Conservation (phyloP, 2,888 invertebrate genomes). For the Caenorhabditis afra region DNA sequence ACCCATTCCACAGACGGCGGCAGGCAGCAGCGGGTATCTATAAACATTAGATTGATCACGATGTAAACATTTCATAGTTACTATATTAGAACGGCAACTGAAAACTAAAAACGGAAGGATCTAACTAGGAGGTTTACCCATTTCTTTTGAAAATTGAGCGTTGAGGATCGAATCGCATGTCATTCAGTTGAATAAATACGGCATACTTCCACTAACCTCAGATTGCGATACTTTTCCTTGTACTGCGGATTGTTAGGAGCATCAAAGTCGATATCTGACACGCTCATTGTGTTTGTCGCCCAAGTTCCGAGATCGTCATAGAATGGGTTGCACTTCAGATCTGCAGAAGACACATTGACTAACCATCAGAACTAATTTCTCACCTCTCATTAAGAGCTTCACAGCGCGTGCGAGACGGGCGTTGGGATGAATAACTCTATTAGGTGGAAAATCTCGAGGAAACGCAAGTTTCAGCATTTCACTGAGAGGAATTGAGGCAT, state of each 20-base stretch:
- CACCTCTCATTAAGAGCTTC: conserved; percentile 45
- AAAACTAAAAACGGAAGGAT: too few species aligned
- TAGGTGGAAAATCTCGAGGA: conserved; percentile 16
- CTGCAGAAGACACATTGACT: conserved; percentile 9
- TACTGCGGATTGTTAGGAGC: conserved; percentile 32
- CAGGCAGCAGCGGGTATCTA: conserved; percentile 48
- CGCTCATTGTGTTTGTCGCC: conserved; percentile 49
- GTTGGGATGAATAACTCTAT: conserved; percentile 23
- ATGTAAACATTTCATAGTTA: too few species aligned
- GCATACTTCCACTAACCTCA: conserved; percentile 9
- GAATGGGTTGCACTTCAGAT: conserved; percentile 55
- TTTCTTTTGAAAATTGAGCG: too few species aligned
- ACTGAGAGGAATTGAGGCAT: conserved; percentile 30
- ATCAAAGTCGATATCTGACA: conserved; percentile 40
- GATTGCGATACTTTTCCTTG: conserved; percentile 28
- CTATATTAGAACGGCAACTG: too few species aligned
- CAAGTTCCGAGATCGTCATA: conserved; percentile 41
- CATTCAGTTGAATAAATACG: too few species aligned
- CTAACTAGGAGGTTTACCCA: too few species aligned
- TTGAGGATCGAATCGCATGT: too few species aligned
- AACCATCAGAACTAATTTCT: not conserved
- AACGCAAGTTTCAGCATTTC: conserved; percentile 34
- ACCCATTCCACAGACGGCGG: conserved; percentile 45
- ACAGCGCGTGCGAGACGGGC: conserved; percentile 18
- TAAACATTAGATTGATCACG: not conserved